Evolutionary conservation across 2,113 vertebrate species (phyloP), one percentile per base, ranked within the genome.

Genomic region (Percina caprodes): DNA sequence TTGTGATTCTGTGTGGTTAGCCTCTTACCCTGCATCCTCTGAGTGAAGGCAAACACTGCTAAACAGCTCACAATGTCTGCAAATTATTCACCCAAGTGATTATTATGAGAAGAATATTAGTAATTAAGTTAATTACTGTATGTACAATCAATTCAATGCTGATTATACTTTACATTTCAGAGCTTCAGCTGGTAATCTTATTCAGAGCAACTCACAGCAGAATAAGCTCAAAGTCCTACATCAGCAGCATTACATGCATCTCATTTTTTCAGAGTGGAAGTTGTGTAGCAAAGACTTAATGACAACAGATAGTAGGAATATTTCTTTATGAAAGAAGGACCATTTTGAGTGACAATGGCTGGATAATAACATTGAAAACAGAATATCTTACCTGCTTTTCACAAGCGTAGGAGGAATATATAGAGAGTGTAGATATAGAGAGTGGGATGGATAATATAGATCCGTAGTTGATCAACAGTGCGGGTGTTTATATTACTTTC

Each of bases 1-100:
- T 88, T 89, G 85, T 66, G 66, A 83, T 68, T 91, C 85, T 84
- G 80, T 14, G 16, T 24, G 67, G n/a, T 66, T 70, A 91, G 81
- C 85, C 67, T 65, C 85, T 89, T 82, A 82, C 46, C 26, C 85
- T 39, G 42, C 30, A 21, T 79, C 80, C 86, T 80, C 73, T 21
- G 78, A 80, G 82, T 56, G n/a, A 67, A 63, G 42, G 70, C 19
- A 51, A 80, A 85, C 66, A 76, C 54, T 56, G 76, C 81, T 73
- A 61, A 80, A 67, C 33, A 56, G 65, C 69, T 56, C 88, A 18
- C 21, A 51, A 14, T 82, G 65, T 45, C 66, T 23, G 19, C 55
- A 68, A 82, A 90, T 79, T 60, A 83, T 74, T 79, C 78, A 79
- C 67, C 65, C 69, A n/a, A 67, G 71, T 75, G 65, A 84, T 59